Percentiles rank a stretch among this genome's conserved stretches.
These are phyloP conservation scores for Periophthalmus magnuspinnatus DNA, from an alignment of 2,797 vertebrate species.

Conservation along the genomic window DNA sequence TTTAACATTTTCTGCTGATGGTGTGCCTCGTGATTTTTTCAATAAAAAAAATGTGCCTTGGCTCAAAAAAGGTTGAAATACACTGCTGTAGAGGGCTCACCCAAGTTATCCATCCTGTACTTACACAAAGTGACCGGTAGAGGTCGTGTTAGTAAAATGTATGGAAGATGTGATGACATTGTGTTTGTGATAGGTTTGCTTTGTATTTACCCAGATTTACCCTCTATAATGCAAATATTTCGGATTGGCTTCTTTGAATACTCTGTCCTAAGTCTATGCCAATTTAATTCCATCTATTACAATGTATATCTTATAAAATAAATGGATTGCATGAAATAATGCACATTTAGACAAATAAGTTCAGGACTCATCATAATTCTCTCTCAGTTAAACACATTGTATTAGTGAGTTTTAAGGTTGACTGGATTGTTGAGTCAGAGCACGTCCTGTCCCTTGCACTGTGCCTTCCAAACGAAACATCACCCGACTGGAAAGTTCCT, in stretches of 20 bases:
- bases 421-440: slow-evolving; percentile 30
- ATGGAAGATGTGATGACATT: background rate
- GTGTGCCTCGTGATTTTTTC: too few species aligned
- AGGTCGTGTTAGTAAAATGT: background rate
- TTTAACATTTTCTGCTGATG: too few species aligned
- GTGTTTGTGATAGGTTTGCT: background rate
- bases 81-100: background rate
- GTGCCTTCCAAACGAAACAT: slow-evolving; percentile 52
- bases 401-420: background rate
- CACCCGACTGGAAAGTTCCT: slow-evolving; percentile 60
- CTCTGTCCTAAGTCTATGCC: too few species aligned
- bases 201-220: background rate
- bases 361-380: background rate
- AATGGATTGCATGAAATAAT: background rate
- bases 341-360: background rate
- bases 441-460: slow-evolving; percentile 47
- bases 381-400: background rate
- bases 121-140: background rate
- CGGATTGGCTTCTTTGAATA: background rate
- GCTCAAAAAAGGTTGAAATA: too few species aligned
- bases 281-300: too few species aligned
- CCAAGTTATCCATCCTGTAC: background rate
- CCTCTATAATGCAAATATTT: background rate
- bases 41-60: too few species aligned
- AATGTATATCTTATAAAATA: too few species aligned